Conservation (phyloP, 2,888 invertebrate genomes). For the Trichopria drosophilae region DNA sequence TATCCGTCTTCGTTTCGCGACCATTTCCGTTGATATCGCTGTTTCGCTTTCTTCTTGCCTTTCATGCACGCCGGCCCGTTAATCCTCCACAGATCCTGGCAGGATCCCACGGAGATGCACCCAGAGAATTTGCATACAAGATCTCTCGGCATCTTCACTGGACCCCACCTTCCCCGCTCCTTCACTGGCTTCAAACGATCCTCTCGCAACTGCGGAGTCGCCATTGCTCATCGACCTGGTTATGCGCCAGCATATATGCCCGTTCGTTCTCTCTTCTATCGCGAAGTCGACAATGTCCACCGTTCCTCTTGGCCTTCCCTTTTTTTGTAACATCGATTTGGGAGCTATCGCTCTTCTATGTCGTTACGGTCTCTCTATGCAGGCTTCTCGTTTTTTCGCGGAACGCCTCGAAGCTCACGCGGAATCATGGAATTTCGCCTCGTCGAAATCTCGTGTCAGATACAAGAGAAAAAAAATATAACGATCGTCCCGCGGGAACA, state of each 20-base stretch:
- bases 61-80: constrained; percentile 59
- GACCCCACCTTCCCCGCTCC: constrained; percentile 33
- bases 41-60: constrained; percentile 47
- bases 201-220: no score
- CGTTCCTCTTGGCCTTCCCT: constrained; percentile 27
- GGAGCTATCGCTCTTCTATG: constrained; percentile 16
- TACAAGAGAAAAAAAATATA: constrained; percentile 24
- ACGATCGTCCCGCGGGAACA: constrained; percentile 40
- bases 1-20: constrained; percentile 29
- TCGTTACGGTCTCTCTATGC: no score
- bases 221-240: no score
- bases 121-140: constrained; percentile 59
- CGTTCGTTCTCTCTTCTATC: constrained; percentile 32
- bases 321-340: constrained; percentile 19
- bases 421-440: constrained; percentile 21
- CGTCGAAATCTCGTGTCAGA: constrained; percentile 27
- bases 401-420: constrained; percentile 6
- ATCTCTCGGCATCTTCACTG: constrained; percentile 51
- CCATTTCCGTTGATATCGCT: constrained; percentile 38
- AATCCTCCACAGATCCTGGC: constrained; percentile 57
- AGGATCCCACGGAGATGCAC: constrained; percentile 59
- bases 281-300: constrained; percentile 32
- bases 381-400: no score
- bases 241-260: constrained; percentile 39
- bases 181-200: constrained; percentile 22